These are phyloP conservation scores for Peromyscus polionotus DNA, from an alignment of 2,113 vertebrate genomes.

Conservation along the genomic window DNA sequence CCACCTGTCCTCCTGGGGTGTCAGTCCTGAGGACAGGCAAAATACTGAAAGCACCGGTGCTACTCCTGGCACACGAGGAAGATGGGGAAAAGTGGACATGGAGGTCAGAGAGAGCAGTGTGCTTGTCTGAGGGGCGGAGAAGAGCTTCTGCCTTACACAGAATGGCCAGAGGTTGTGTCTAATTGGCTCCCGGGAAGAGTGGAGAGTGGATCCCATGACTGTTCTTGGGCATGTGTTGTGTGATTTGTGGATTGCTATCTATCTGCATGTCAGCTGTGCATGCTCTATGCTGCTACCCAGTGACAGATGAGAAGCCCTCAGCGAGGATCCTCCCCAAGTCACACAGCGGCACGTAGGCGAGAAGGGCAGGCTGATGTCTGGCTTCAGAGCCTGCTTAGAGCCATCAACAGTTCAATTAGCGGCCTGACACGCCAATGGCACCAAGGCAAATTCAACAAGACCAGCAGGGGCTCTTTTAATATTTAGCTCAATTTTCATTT, in stretches of 20 bases:
- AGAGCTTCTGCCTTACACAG: no score
- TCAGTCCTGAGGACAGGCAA: not conserved
- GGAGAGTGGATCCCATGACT: not conserved
- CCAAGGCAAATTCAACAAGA: not conserved
- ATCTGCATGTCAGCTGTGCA: not conserved
- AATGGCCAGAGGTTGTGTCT: not conserved
- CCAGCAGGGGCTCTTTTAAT: not conserved
- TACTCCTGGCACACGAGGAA: not conserved
- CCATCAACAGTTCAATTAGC: not conserved
- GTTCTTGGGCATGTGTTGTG: not conserved
- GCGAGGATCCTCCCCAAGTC: not conserved
- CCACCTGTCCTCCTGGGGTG: not conserved
- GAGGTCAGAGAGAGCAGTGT: not conserved
- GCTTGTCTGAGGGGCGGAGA: not conserved
- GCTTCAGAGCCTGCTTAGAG: not conserved
- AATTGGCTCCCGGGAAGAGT: not conserved
- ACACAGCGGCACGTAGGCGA: not conserved
- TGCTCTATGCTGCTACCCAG: no score
- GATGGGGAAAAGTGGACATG: not conserved
- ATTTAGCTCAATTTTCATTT: slow-evolving; percentile 42
- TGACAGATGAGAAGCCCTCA: not conserved
- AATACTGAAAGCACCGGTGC: not conserved
- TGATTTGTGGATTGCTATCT: no score
- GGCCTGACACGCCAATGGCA: not conserved
- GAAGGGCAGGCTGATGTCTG: not conserved